Evolutionary conservation across 2,113 vertebrate genomes (phyloP).

Genomic region (Tyrannus savana): DNA sequence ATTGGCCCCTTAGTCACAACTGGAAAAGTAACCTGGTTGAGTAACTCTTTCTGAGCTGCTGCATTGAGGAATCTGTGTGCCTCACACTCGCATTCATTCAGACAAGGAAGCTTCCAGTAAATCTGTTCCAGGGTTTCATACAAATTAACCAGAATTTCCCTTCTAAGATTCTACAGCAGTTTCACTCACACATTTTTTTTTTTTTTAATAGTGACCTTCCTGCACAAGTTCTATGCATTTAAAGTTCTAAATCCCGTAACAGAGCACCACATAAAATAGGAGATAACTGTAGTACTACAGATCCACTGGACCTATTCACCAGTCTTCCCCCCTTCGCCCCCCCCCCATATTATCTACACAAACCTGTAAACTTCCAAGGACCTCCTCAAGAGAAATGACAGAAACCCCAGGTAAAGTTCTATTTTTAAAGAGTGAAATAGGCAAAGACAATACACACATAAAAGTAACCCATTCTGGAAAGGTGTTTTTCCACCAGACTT

Average conservation of each 20-base stretch:
- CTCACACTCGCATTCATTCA: neutral
- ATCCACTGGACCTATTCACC: neutral
- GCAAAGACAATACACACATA: neutral
- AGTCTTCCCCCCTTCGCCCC: no score
- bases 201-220: neutral
- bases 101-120: neutral
- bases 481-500: neutral
- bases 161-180: neutral
- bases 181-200: neutral
- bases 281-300: neutral
- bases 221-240: neutral
- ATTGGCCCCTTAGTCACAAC: slow-evolving; percentile 68
- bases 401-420: neutral
- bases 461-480: neutral
- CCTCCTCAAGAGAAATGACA: neutral
- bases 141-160: neutral
- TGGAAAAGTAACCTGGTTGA: slow-evolving; percentile 50
- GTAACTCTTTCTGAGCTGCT: slow-evolving; percentile 53
- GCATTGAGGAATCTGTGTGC: neutral
- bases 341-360: neutral
- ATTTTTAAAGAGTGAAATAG: neutral
- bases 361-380: neutral
- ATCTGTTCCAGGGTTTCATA: neutral
- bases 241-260: neutral
- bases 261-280: neutral